Evolutionary conservation across 2,113 vertebrate species (phyloP).

Genomic region (Baryphthengus martii): DNA sequence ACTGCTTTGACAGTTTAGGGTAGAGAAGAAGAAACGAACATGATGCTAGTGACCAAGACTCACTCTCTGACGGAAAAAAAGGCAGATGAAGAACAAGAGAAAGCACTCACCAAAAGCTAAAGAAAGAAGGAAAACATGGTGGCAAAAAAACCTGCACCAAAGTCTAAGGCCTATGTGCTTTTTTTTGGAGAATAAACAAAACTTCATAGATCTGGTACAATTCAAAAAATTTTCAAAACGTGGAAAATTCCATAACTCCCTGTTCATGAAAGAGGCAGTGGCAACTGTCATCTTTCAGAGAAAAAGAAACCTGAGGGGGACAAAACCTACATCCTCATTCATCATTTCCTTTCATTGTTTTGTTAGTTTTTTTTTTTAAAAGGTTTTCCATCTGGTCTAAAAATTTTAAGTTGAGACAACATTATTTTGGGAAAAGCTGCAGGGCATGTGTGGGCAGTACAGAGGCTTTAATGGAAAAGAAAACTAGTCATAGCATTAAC

Average conservation of each 20-base stretch:
- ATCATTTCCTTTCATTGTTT: neutral
- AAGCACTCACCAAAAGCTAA: neutral
- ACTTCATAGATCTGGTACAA: neutral
- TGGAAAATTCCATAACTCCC: slow-evolving; percentile 2
- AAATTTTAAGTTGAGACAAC: slow-evolving; percentile 4
- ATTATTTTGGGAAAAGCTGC: slow-evolving; percentile 28
- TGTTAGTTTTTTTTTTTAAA: neutral
- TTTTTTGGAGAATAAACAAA: no score
- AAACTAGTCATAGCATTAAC: neutral
- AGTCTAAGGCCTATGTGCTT: neutral
- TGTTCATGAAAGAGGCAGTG: neutral
- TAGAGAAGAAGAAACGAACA: neutral
- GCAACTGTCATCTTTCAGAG: neutral
- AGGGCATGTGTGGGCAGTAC: neutral
- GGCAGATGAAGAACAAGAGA: neutral
- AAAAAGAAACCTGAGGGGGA: neutral
- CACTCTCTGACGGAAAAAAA: neutral
- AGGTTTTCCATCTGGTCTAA: neutral
- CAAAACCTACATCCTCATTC: neutral
- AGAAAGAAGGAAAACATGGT: neutral
- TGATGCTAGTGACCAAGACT: neutral
- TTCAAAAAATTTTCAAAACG: neutral
- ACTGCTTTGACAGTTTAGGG: neutral
- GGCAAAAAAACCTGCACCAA: neutral
- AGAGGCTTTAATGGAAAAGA: neutral